Percentiles rank a stretch among this genome's conserved stretches.
Evolutionary conservation across 2,888 invertebrate genomes (phyloP).

Genomic region (Parapristionchus giblindavisi): DNA sequence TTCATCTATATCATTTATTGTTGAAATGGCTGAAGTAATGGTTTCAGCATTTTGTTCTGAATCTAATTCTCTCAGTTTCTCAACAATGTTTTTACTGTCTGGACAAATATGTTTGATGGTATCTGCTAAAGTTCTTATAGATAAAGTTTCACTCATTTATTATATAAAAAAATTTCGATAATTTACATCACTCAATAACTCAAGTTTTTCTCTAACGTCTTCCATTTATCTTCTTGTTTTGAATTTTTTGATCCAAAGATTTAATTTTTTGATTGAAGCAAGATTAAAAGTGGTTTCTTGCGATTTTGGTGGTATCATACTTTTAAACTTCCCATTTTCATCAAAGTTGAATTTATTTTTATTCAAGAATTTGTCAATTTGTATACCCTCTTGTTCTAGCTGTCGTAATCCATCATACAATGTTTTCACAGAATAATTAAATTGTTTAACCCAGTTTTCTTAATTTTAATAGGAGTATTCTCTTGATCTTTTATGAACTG

Average conservation of each 20-base stretch:
- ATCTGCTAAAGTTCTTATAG: not conserved
- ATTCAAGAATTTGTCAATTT: not conserved
- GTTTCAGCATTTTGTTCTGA: constrained; percentile 8
- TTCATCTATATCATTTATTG: not conserved
- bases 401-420: constrained; percentile 1
- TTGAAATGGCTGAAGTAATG: not conserved
- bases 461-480: not conserved
- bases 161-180: too few species aligned
- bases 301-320: too few species aligned
- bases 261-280: not conserved
- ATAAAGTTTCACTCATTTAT: constrained; percentile 14
- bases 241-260: not conserved
- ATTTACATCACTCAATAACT: too few species aligned
- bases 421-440: constrained; percentile 8
- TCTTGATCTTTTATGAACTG: constrained; percentile 11
- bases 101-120: constrained; percentile 5
- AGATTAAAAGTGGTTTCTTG: too few species aligned
- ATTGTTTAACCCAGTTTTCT: constrained; percentile 10
- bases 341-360: constrained; percentile 2
- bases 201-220: constrained; percentile 6
- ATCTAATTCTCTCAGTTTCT: not conserved
- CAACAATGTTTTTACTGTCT: constrained; percentile 1
- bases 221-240: constrained; percentile 6
- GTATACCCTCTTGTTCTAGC: not conserved
- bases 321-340: constrained; percentile 6